phyloP scores from a whole-genome alignment of 2,888 invertebrate genomes.

The Pocota personata region DNA sequence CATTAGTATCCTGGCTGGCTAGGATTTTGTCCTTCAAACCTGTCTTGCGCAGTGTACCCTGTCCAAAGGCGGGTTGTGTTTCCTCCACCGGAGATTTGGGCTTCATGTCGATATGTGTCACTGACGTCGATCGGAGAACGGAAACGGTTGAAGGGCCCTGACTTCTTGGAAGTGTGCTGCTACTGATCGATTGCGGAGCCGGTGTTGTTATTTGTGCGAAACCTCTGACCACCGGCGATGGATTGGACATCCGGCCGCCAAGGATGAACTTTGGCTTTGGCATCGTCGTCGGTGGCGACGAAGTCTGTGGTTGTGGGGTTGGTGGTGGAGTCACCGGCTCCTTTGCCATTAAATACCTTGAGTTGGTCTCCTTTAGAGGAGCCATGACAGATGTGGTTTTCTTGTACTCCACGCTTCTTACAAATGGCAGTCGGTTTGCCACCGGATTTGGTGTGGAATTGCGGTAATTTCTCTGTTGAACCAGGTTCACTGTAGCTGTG shows the following conservation, averaged over 20 bases:
- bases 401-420: slow-evolving; percentile 75
- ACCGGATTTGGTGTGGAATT: slow-evolving; percentile 64
- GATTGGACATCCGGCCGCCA: slow-evolving; percentile 51
- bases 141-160: slow-evolving; percentile 66
- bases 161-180: slow-evolving; percentile 19
- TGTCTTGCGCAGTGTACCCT: slow-evolving; percentile 83
- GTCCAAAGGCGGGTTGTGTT: slow-evolving; percentile 81
- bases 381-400: slow-evolving; percentile 45
- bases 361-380: slow-evolving; percentile 24
- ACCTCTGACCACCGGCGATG: slow-evolving; percentile 81
- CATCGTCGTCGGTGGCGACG: slow-evolving; percentile 68
- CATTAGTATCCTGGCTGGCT: slow-evolving; percentile 77
- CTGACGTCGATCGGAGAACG: slow-evolving; percentile 42
- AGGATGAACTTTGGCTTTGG: slow-evolving; percentile 73
- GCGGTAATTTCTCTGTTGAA: slow-evolving; percentile 63
- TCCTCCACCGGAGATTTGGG: slow-evolving; percentile 18
- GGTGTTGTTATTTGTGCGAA: slow-evolving; percentile 75
- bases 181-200: slow-evolving; percentile 31
- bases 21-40: slow-evolving; percentile 82
- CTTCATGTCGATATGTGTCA: slow-evolving; percentile 37
- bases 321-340: slow-evolving; percentile 23
- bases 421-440: slow-evolving; percentile 67
- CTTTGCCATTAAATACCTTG: background rate
- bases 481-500: slow-evolving; percentile 66
- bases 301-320: slow-evolving; percentile 35